phyloP scores from a whole-genome alignment of 64 coral and sea anemone genomes.

The Pocillopora verrucosa region DNA sequence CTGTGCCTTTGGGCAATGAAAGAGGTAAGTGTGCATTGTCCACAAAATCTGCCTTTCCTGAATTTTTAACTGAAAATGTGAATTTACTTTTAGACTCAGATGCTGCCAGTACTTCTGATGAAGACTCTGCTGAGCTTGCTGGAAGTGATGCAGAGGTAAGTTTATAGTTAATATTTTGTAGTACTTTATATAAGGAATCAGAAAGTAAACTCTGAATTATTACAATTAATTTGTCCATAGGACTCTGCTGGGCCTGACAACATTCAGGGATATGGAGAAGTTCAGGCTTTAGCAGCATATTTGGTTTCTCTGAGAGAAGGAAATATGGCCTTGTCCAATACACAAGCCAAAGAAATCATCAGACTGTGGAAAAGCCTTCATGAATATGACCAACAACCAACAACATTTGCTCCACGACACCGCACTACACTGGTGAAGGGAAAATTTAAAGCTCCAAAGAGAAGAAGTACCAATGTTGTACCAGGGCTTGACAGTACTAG shows the following conservation, averaged over 20 bases:
- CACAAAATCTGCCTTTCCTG: not conserved
- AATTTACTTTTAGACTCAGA: not conserved
- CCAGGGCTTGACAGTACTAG: conserved; percentile 59
- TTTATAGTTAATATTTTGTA: too few species aligned
- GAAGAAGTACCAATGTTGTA: conserved; percentile 6
- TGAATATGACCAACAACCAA: conserved; percentile 52
- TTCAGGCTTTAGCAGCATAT: conserved; percentile 26
- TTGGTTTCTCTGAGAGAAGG: conserved; percentile 31
- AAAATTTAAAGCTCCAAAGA: conserved; percentile 33
- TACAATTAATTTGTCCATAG: too few species aligned
- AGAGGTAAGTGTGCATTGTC: not conserved
- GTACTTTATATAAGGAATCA: not conserved
- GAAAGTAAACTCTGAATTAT: too few species aligned
- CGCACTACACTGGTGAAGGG: conserved; percentile 20
- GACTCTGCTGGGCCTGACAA: conserved; percentile 37
- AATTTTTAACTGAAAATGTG: not conserved
- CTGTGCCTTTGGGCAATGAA: not conserved
- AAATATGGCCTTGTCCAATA: conserved; percentile 11
- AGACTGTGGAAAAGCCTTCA: conserved; percentile 34
- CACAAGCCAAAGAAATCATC: conserved; percentile 29
- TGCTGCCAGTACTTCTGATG: not conserved
- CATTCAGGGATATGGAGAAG: conserved; percentile 36
- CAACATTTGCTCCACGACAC: conserved; percentile 37
- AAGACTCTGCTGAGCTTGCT: not conserved
- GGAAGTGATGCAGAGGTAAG: not conserved